A percentile compares a stretch with the other conserved stretches of the same genome.
Conservation (phyloP, 2,113 vertebrate genomes). For the Collichthys lucidus region DNA sequence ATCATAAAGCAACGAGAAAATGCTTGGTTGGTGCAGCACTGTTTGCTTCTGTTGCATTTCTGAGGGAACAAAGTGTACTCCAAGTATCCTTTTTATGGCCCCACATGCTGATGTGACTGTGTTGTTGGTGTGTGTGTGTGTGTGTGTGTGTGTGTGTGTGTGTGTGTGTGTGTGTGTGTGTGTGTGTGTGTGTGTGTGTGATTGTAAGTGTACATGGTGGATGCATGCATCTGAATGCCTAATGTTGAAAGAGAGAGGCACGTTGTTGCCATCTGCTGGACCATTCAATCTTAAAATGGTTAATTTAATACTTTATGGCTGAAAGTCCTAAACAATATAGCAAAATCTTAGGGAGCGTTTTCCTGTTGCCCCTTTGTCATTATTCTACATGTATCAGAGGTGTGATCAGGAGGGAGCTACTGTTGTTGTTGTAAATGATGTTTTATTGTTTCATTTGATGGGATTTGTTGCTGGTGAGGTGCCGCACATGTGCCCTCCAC, state of each 20-base stretch:
- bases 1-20: conserved; percentile 77
- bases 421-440: too few relatives aligned
- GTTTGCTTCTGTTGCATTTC: conserved; percentile 82
- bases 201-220: background rate
- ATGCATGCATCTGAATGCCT: conserved; percentile 30
- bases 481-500: too few relatives aligned
- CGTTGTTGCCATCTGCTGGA: too few relatives aligned
- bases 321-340: too few relatives aligned
- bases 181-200: conserved; percentile 19
- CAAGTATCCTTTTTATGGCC: conserved; percentile 74
- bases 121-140: conserved; percentile 32
- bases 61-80: conserved; percentile 71
- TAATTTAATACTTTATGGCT: too few relatives aligned
- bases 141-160: conserved; percentile 33
- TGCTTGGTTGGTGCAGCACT: conserved; percentile 70
- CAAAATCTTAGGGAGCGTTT: too few relatives aligned
- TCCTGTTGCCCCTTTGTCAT: too few relatives aligned
- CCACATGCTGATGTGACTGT: conserved; percentile 67
- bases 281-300: too few relatives aligned
- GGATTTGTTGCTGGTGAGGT: too few relatives aligned
- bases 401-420: too few relatives aligned
- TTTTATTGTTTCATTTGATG: too few relatives aligned
- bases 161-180: conserved; percentile 7
- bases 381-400: too few relatives aligned
- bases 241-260: conserved; percentile 66